Evolutionary conservation across 2,113 vertebrate genomes (phyloP), one percentile per base, ranked within the genome.

Genomic region (Oreochromis tanganicae): DNA sequence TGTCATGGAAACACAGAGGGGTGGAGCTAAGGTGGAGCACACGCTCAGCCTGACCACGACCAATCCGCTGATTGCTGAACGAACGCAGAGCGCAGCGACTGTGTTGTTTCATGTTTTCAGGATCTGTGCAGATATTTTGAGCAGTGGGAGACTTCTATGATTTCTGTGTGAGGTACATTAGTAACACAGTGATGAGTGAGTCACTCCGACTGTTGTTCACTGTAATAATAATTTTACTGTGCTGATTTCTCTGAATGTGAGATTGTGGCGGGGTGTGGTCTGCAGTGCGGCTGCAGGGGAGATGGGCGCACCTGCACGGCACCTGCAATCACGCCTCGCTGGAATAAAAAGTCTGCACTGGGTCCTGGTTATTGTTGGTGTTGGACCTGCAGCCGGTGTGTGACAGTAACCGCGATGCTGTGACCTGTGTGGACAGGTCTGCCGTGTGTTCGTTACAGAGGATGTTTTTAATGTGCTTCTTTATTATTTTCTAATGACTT

Each of bases 221-320:
- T 27, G 0, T 27, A 27, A 7, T 17, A 9, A 13, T 46, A 7
- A 9, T 73, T 71, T 73, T 17, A 4, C 0, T 0, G 1, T 27
- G 38, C 38, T 6, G 66, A 38, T 21, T 21, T 3, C 16, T 63
- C 29, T 36, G 59, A 63, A 63, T 63, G 9, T n/a, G 21, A 46
- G 41, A 3, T 17, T 34, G 29, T 61, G 29, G 14, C 0, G 2
- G 1, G 57, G 16, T 14, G 16, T 61, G 57, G 57, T 19, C 57
- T 32, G 57, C 57, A 61, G 27, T 5, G 57, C 3, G 4, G 27
- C 5, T 61, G 57, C 29, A 61, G 57, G 29, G 10, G 29, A 19
- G 0, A 61, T 59, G 56, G 24, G 16, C 32, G 16, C 57, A 34
- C 57, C 29, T 29, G 29, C 29, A 29, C 29, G 4, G 29, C 29